Base-by-base conservation (phyloP, 2,797 vertebrate genomes). In the Centropyge bicolor region DNA sequence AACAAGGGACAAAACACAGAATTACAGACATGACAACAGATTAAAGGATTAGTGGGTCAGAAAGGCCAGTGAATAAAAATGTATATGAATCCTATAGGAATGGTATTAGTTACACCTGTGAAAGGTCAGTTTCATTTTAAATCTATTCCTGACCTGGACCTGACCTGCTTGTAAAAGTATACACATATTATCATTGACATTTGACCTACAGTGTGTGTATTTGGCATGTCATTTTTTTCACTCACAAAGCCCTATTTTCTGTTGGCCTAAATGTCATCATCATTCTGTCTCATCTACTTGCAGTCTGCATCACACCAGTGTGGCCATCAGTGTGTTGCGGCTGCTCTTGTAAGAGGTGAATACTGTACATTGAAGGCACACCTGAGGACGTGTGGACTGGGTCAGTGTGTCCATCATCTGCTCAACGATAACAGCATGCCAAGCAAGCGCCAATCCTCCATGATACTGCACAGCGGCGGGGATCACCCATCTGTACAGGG, bases 331-430 rank as follows among this genome's bases (percentile, higher is more conserved):
- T 63, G 38, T 55, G 38, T 57, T 3, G 8, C 4, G 2, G 24
- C 52, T 73, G 41, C 35, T 27, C 22, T 40, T 40, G 43, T 62
- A 2, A 27, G n/a, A 49, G 10, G 40, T 45, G 46, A 55, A 46
- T 1, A 38, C 16, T 49, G 4, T 41, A 52, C 20, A n/a, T 4
- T 49, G 22, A 65, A n/a, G 12, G 16, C 86, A 3, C 76, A 95
- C 94, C 92, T 97, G 94, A 51, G 95, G 95, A 49, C 94, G 92
- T 2, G 93, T 94, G 16, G 94, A 92, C 63, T 80, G 85, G 61
- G 92, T 94, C 73, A 95, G 52, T 0, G 80, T 78, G 84, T 95
- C 91, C 78, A 94, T 63, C 73, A 92, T 31, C 51, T 61, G 49
- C 70, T 95, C 92, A 83, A 95, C 86, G 3, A 95, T 78, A 24